phyloP scores from a whole-genome alignment of 2,888 invertebrate species.

The Pheosia tremula region DNA sequence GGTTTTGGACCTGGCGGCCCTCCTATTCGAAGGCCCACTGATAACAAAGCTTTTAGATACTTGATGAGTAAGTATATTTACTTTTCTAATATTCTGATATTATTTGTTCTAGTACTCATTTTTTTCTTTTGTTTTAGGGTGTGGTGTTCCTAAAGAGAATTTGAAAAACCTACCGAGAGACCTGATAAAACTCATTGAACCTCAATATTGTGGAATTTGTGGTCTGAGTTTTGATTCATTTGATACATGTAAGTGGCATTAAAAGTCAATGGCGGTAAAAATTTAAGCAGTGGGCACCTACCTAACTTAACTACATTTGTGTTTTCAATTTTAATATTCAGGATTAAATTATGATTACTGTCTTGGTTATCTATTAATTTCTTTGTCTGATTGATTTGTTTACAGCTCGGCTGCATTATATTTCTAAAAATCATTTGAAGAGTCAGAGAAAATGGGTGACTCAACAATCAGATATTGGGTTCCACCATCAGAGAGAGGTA shows the following conservation, averaged over 20 bases:
- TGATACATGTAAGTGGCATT: conserved; percentile 52
- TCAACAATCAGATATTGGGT: conserved; percentile 36
- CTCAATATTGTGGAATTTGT: conserved; percentile 66
- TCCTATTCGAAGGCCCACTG: conserved; percentile 19
- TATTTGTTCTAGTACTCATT: too few species aligned
- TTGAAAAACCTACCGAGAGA: conserved; percentile 58
- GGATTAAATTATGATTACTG: too few species aligned
- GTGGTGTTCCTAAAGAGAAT: conserved; percentile 55
- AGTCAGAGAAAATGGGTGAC: conserved; percentile 66
- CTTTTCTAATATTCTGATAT: too few species aligned
- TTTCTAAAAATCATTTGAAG: conserved; percentile 68
- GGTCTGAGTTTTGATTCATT: conserved; percentile 49
- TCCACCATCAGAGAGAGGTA: conserved; percentile 56
- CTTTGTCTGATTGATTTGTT: conserved; percentile 35
- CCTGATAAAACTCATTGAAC: conserved; percentile 52
- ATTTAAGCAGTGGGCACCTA: too few species aligned
- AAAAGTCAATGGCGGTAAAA: too few species aligned
- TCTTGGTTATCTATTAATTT: not conserved
- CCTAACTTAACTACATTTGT: not conserved
- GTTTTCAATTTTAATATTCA: not conserved
- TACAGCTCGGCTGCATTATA: conserved; percentile 74
- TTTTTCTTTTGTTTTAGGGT: conserved; percentile 43
- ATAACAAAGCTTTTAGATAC: conserved; percentile 37
- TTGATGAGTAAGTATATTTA: conserved; percentile 54
- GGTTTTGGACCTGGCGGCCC: conserved; percentile 55